Conservation (phyloP, 2,113 vertebrate species). For the Psittacula cyanocephala region DNA sequence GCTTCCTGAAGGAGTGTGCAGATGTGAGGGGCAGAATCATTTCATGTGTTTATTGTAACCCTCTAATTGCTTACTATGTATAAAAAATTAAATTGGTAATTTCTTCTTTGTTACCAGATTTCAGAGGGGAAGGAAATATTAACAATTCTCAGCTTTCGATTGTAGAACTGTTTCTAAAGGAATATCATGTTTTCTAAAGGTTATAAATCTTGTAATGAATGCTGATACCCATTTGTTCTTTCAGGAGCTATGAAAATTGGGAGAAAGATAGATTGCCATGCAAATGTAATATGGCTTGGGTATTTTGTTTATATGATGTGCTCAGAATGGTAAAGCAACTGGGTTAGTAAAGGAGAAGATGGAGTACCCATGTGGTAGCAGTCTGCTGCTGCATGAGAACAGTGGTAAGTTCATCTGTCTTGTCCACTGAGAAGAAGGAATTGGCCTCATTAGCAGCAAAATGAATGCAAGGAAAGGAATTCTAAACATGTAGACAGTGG, state of each 20-base stretch:
- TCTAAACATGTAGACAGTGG: background rate
- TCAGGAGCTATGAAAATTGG: background rate
- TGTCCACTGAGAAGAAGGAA: background rate
- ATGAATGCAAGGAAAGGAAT: background rate
- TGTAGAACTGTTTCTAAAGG: background rate
- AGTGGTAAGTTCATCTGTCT: background rate
- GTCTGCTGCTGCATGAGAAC: background rate
- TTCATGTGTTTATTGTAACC: background rate
- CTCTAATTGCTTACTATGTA: background rate
- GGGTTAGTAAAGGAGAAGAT: background rate
- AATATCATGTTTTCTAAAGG: background rate
- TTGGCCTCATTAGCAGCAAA: background rate
- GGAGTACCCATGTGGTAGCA: accelerated
- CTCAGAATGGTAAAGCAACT: background rate
- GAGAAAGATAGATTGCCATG: background rate
- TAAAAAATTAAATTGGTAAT: background rate
- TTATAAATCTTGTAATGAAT: background rate
- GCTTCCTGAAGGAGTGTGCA: background rate
- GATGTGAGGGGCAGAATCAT: background rate
- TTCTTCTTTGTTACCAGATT: background rate
- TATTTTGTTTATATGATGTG: background rate
- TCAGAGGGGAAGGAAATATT: background rate
- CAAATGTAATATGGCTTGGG: background rate
- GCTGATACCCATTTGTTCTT: background rate
- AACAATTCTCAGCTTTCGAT: background rate